A percentile compares a stretch with the other conserved stretches of the same genome.
Conservation (phyloP, 2,113 vertebrate species). For the Xiphophorus couchianus region DNA sequence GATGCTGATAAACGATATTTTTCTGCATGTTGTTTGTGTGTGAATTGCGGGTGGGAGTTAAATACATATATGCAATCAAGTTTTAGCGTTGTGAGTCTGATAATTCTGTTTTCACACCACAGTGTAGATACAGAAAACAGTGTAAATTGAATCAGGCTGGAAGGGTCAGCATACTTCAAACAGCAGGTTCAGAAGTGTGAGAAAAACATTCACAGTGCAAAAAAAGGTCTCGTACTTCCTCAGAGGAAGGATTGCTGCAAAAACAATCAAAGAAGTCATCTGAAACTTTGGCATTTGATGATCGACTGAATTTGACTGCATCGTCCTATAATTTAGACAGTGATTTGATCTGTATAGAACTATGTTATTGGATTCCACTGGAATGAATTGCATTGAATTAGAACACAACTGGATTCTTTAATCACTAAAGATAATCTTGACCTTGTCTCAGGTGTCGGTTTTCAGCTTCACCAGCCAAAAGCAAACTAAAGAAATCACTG, state of each 20-base stretch:
- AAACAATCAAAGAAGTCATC: background rate
- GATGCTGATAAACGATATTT: conserved; percentile 41
- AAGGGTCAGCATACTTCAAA: background rate
- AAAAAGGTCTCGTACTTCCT: background rate
- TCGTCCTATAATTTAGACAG: too few relatives aligned
- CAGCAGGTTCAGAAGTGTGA: background rate
- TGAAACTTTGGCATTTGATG: too few relatives aligned
- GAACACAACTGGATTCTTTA: too few relatives aligned
- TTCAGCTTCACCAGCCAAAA: too few relatives aligned
- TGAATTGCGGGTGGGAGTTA: background rate
- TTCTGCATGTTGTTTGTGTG: conserved; percentile 18
- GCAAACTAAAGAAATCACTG: too few relatives aligned
- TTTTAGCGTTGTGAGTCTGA: conserved; percentile 3
- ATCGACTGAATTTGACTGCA: too few relatives aligned
- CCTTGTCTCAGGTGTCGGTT: too few relatives aligned
- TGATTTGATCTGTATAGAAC: too few relatives aligned
- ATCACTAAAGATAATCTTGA: too few relatives aligned
- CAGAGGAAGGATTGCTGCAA: background rate
- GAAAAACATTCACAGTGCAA: background rate
- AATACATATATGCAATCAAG: conserved; percentile 3
- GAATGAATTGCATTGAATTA: too few relatives aligned
- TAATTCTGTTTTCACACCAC: conserved; percentile 22
- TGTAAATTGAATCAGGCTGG: background rate
- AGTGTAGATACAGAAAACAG: background rate
- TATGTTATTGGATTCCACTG: too few relatives aligned